phyloP scores from a whole-genome alignment of 2,797 vertebrate genomes.

The Prunella strophiata region DNA sequence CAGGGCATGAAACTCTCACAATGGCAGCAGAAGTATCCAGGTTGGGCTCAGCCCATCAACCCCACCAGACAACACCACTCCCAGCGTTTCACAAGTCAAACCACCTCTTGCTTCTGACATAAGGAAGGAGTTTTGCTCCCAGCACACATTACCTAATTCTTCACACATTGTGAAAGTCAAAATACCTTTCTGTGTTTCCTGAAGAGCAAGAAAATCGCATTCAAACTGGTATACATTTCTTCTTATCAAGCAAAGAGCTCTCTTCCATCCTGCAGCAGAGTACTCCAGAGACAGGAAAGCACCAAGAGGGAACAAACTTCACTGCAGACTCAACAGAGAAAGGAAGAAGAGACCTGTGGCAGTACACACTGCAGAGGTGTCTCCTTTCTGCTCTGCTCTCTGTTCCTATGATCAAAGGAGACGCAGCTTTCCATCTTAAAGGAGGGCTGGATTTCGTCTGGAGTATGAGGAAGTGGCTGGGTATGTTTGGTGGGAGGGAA shows the following conservation, averaged over 20 bases:
- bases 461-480: constrained; percentile 61
- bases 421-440: constrained; percentile 47
- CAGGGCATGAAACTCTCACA: neutral
- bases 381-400: constrained; percentile 45
- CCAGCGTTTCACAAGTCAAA: neutral
- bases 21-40: neutral
- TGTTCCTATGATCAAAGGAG: constrained; percentile 63
- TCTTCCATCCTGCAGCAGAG: constrained; percentile 55
- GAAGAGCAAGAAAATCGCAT: constrained; percentile 56
- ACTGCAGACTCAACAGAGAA: neutral
- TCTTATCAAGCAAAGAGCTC: neutral
- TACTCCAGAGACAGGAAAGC: neutral
- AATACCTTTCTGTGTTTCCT: constrained; percentile 66
- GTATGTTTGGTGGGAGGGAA: constrained; percentile 44
- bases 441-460: constrained; percentile 43
- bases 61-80: neutral
- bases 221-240: constrained; percentile 48
- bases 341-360: neutral
- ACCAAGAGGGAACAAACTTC: neutral
- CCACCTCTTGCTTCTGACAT: neutral
- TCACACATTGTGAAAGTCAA: neutral
- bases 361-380: neutral
- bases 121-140: neutral
- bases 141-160: neutral
- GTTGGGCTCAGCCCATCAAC: neutral